Evolutionary conservation across 2,113 vertebrate species (phyloP).

Genomic region (Bufo gargarizans): DNA sequence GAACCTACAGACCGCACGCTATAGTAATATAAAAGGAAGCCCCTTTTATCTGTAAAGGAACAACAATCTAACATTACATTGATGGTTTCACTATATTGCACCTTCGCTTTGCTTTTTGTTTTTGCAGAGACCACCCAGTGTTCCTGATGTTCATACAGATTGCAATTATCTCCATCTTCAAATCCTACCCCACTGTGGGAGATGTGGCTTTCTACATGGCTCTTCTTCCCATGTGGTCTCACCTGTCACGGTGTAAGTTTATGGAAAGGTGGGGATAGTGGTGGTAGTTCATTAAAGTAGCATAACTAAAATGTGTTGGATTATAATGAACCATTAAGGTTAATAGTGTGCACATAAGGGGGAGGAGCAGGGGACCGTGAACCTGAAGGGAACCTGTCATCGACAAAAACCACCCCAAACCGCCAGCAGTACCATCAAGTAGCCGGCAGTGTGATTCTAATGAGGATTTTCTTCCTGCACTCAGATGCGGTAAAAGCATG

Average conservation of each 20-base stretch:
- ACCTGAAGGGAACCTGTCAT: too few species aligned
- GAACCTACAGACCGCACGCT: too few species aligned
- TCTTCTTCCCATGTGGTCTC: slow-evolving; percentile 92
- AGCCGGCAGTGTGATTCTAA: too few species aligned
- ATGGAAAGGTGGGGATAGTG: neutral
- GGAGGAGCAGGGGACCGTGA: too few species aligned
- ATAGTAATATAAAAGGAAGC: neutral
- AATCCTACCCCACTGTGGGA: slow-evolving; percentile 95
- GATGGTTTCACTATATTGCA: neutral
- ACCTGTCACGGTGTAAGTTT: slow-evolving; percentile 93
- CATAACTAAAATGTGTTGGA: too few species aligned
- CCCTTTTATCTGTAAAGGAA: neutral
- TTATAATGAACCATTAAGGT: too few species aligned
- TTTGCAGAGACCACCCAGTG: slow-evolving; percentile 88
- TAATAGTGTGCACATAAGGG: too few species aligned
- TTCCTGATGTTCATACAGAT: slow-evolving; percentile 98
- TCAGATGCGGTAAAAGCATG: too few species aligned
- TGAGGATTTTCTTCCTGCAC: too few species aligned
- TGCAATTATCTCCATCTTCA: slow-evolving; percentile 95
- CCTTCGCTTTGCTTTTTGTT: slow-evolving; percentile 25
- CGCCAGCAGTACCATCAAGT: too few species aligned
- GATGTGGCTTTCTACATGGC: slow-evolving; percentile 94
- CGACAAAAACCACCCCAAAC: too few species aligned
- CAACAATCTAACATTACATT: neutral
- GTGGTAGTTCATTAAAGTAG: neutral